Evolutionary conservation across 2,888 invertebrate species (phyloP), one percentile per base, ranked within the genome.

Genomic region (Cheilosia vulpina): DNA sequence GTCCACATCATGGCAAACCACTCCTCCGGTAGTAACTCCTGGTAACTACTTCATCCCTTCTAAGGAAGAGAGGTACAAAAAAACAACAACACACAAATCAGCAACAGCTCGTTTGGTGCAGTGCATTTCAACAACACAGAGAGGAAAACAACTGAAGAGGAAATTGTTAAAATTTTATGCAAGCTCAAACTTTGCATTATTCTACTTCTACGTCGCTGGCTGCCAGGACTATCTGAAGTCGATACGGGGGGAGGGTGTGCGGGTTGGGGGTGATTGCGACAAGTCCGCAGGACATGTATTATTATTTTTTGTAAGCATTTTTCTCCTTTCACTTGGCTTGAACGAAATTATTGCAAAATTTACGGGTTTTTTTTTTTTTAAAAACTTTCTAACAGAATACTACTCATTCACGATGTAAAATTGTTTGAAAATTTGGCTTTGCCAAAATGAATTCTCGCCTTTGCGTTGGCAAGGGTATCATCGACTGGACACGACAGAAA

Each of bases 91-190:
- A 17, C 24, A 17, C 24, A 4, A 53, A 21, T 5, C 53, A 53
- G 66, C 53, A 53, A 53, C 66, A 66, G 53, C 69, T 45, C 57
- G 57, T 57, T 69, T 69, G 45, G 45, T 69, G 57, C 69, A 69
- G 34, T 69, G 21, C 57, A 57, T 69, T 69, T 69, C 34, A 13
- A 45, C 57, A 47, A 57, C 43, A 69, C 21, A 43, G 38, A 45
- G 24, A 57, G 24, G 52, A 66, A 72, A 83, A 62, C 62, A 83
- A 72, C 77, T 77, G 68, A 75, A 81, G 80, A 69, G 75, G 60
- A 79, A 84, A 65, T 84, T 78, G 73, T 84, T 78, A 69, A 83
- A 69, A 84, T 78, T 83, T 73, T 78, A 83, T 84, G 78, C 73
- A 84, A 84, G 68, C 72, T 79, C 69, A 65, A 79, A 79, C 73